Evolutionary conservation across 2,888 invertebrate genomes (phyloP).

Genomic region (Gasteruption jaculator): DNA sequence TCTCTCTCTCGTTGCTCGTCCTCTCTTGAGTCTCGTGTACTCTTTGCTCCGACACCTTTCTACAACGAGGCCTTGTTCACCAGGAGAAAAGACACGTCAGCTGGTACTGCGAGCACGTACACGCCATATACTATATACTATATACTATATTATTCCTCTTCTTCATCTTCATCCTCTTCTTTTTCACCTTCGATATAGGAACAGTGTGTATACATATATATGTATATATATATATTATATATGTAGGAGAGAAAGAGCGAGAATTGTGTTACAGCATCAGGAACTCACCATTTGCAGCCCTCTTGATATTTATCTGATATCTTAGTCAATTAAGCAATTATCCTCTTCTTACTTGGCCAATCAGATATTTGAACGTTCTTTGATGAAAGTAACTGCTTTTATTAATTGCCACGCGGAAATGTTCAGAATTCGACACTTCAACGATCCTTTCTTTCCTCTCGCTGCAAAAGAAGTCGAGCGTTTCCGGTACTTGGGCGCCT

Average conservation of each 20-base stretch:
- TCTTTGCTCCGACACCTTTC: conserved; percentile 34
- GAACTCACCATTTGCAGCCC: conserved; percentile 27
- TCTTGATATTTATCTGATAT: conserved; percentile 30
- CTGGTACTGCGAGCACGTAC: conserved; percentile 30
- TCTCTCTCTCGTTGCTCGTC: conserved; percentile 14
- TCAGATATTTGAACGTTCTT: too few species aligned
- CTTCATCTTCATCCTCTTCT: conserved; percentile 15
- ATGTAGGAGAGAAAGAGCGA: too few species aligned
- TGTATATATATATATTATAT: too few species aligned
- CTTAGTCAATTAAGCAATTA: conserved; percentile 38
- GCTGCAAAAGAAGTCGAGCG: too few species aligned
- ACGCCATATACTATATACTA: conserved; percentile 27
- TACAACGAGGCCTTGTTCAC: conserved; percentile 39
- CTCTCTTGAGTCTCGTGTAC: conserved; percentile 12
- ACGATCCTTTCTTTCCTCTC: too few species aligned
- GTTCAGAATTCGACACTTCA: too few species aligned
- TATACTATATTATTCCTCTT: conserved; percentile 3
- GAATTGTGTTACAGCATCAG: too few species aligned
- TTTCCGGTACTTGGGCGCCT: too few species aligned
- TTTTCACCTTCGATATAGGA: too few species aligned
- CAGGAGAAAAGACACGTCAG: conserved; percentile 40
- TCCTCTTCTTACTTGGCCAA: conserved; percentile 19
- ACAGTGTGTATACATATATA: too few species aligned
- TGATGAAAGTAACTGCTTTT: too few species aligned
- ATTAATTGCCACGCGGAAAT: too few species aligned